These are phyloP conservation scores for Eciton burchellii DNA, from an alignment of 1,140 invertebrate species.

Conservation along the genomic window DNA sequence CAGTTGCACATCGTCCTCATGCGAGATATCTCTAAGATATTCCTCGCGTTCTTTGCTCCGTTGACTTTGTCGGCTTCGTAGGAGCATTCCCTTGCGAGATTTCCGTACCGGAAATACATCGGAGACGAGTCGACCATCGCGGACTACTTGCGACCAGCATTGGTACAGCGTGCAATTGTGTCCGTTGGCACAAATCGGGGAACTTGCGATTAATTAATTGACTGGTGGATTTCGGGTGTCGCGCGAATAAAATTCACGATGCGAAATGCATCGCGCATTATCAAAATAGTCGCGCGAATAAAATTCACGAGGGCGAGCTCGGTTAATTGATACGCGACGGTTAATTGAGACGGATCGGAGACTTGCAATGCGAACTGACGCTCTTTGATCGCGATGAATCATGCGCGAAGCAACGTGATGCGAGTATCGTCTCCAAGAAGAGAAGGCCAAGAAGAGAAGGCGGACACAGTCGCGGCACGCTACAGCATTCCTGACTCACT, in stretches of 20 bases:
- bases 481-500: neutral
- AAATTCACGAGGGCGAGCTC: neutral
- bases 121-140: neutral
- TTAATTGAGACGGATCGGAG: slow-evolving; percentile 6
- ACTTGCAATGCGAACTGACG: slow-evolving; percentile 44
- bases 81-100: neutral
- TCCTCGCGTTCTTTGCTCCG: neutral
- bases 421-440: slow-evolving; percentile 2
- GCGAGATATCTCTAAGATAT: too few species aligned
- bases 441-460: neutral
- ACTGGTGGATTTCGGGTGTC: neutral
- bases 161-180: too few species aligned
- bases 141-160: too few species aligned
- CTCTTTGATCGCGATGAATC: slow-evolving; percentile 39
- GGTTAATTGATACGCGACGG: slow-evolving; percentile 23
- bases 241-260: neutral
- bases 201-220: too few species aligned
- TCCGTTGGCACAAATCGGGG: neutral
- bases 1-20: neutral
- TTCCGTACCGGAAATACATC: too few species aligned
- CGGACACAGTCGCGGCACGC: neutral
- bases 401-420: slow-evolving; percentile 24
- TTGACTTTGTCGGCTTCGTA: neutral
- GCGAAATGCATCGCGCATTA: neutral
- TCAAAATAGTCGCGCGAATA: slow-evolving; percentile 20